A percentile compares a stretch with the other conserved stretches of the same genome.
phyloP scores from a whole-genome alignment of 2,888 invertebrate species.

The Drosophila limbata region DNA sequence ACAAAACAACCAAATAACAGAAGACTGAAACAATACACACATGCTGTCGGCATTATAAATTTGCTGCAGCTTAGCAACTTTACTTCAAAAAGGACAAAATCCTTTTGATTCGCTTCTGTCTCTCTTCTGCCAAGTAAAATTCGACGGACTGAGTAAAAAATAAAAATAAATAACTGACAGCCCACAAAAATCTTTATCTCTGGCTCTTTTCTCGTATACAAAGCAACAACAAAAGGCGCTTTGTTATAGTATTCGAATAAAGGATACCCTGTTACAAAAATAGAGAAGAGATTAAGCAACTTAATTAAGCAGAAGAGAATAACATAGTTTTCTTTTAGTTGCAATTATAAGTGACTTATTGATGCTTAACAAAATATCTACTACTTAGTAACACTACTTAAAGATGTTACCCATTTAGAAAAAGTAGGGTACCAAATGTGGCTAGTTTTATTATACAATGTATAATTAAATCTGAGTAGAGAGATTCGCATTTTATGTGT shows the following conservation, averaged over 20 bases:
- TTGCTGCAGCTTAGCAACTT: slow-evolving; percentile 71
- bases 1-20: slow-evolving; percentile 58
- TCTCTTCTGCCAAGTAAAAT: slow-evolving; percentile 58
- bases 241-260: neutral
- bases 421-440: neutral
- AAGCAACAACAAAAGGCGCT: neutral
- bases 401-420: neutral
- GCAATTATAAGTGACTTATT: neutral
- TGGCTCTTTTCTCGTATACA: slow-evolving; percentile 6
- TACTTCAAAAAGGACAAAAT: slow-evolving; percentile 61
- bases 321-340: neutral
- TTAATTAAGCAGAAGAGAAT: neutral
- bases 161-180: slow-evolving; percentile 45
- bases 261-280: slow-evolving; percentile 2
- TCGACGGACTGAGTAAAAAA: slow-evolving; percentile 45
- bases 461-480: neutral
- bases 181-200: slow-evolving; percentile 20
- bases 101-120: slow-evolving; percentile 44
- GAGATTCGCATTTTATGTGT: slow-evolving; percentile 4
- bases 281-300: neutral
- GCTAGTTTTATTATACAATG: neutral
- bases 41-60: slow-evolving; percentile 62
- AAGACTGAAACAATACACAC: slow-evolving; percentile 52
- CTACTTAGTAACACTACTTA: neutral
- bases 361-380: neutral